Evolutionary conservation across 2,888 invertebrate genomes (phyloP).

Genomic region (Pachliopta kotzebuea): DNA sequence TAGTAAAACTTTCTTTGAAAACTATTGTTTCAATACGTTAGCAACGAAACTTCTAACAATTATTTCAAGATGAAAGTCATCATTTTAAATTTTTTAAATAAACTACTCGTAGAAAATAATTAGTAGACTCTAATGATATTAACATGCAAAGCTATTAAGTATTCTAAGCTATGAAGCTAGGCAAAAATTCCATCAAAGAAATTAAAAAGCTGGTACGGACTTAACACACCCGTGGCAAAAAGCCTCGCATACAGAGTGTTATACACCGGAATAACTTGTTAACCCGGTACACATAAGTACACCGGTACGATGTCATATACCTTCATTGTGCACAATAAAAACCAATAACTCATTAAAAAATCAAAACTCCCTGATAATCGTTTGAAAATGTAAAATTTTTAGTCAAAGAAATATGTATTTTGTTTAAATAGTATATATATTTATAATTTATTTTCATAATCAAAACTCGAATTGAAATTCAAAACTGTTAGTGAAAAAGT

Average conservation of each 20-base stretch:
- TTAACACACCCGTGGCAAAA: constrained; percentile 21
- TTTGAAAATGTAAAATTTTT: too few relatives aligned
- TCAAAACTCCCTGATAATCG: background rate
- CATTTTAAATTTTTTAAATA: background rate
- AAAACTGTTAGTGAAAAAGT: background rate
- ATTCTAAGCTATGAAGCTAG: constrained; percentile 1
- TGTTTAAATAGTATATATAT: background rate
- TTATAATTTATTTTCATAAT: background rate
- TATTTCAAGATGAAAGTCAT: background rate
- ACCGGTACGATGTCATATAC: constrained; percentile 8
- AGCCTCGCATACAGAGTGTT: constrained; percentile 17
- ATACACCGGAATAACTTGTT: constrained; percentile 29
- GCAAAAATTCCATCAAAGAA: constrained; percentile 25
- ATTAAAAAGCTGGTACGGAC: constrained; percentile 23
- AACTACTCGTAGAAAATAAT: background rate
- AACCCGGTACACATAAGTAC: constrained; percentile 28
- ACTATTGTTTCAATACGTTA: background rate
- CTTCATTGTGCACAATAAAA: constrained; percentile 15
- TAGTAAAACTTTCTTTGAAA: constrained; percentile 1
- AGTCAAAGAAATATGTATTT: too few relatives aligned
- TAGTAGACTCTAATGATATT: constrained; percentile 4
- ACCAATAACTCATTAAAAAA: background rate
- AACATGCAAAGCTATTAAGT: constrained; percentile 7
- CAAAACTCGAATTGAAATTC: background rate
- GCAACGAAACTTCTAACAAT: background rate